A percentile compares a stretch with the other conserved stretches of the same genome.
Conservation (phyloP, 2,113 vertebrate species). For the Bothrops jararaca region DNA sequence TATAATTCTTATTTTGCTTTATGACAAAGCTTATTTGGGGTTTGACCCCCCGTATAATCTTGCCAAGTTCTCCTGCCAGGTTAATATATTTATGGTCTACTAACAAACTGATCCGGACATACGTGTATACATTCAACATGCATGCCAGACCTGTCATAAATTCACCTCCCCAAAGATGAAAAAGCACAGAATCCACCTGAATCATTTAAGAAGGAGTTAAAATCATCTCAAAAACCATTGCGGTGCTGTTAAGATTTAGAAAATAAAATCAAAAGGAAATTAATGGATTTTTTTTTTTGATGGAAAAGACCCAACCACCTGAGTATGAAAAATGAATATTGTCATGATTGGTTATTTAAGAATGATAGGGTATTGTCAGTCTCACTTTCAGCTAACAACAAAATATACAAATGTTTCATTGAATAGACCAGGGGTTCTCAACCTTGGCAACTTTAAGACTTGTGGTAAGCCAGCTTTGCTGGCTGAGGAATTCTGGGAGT, state of each 20-base stretch:
- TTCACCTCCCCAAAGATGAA: too few relatives aligned
- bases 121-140: not conserved
- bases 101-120: not conserved
- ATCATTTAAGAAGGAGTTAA: not conserved
- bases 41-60: not conserved
- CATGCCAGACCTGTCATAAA: too few relatives aligned
- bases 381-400: constrained; percentile 50
- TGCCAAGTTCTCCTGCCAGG: not conserved
- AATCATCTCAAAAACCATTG: not conserved
- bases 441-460: too few relatives aligned
- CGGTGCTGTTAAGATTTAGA: not conserved
- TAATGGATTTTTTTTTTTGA: not conserved
- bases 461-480: too few relatives aligned
- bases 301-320: constrained; percentile 18
- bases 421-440: too few relatives aligned
- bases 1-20: not conserved
- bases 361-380: constrained; percentile 56
- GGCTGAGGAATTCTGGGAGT: too few relatives aligned
- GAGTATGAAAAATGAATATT: constrained; percentile 47
- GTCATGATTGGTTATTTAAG: constrained; percentile 54
- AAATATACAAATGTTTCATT: constrained; percentile 46
- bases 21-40: not conserved
- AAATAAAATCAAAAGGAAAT: not conserved
- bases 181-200: not conserved
- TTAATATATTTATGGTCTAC: not conserved